Evolutionary conservation across 2,113 vertebrate species (phyloP).

Genomic region (Chascanopsetta lugubris): DNA sequence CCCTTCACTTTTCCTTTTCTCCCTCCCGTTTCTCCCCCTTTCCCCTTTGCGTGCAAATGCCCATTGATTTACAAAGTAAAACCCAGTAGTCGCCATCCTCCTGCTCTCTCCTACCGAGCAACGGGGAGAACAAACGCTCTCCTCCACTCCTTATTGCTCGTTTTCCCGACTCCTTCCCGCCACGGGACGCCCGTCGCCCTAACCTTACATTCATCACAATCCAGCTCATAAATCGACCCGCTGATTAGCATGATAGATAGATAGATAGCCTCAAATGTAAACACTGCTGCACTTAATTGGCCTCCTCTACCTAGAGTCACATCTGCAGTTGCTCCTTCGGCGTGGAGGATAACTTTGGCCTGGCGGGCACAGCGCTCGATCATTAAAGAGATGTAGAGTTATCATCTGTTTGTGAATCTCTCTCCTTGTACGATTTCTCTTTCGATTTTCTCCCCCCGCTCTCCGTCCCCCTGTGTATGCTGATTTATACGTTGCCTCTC

Average conservation of each 20-base stretch:
- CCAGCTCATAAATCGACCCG: conserved; percentile 90
- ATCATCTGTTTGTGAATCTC: conserved; percentile 45
- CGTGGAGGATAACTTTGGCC: conserved; percentile 34
- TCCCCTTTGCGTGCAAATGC: conserved; percentile 58
- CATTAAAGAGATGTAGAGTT: conserved; percentile 50
- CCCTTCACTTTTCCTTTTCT: not conserved
- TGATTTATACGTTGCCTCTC: conserved; percentile 37
- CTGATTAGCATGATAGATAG: conserved; percentile 92
- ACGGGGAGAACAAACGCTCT: conserved; percentile 30
- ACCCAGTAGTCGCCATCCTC: conserved; percentile 35
- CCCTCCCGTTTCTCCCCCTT: not conserved
- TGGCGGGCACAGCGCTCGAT: conserved; percentile 29
- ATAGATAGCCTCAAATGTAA: conserved; percentile 94
- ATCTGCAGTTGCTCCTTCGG: conserved; percentile 30
- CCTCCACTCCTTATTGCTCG: conserved; percentile 43
- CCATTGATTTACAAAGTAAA: conserved; percentile 61
- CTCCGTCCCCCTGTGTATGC: conserved; percentile 22
- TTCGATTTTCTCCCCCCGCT: conserved; percentile 29
- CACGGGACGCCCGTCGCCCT: conserved; percentile 61
- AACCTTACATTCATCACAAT: conserved; percentile 91
- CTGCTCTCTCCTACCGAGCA: conserved; percentile 77
- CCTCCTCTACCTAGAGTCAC: conserved; percentile 52
- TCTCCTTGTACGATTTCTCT: conserved; percentile 29
- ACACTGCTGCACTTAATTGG: conserved; percentile 84
- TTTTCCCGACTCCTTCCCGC: conserved; percentile 76